phyloP scores from a whole-genome alignment of 2,888 invertebrate genomes.

The Synergus itoensis region DNA sequence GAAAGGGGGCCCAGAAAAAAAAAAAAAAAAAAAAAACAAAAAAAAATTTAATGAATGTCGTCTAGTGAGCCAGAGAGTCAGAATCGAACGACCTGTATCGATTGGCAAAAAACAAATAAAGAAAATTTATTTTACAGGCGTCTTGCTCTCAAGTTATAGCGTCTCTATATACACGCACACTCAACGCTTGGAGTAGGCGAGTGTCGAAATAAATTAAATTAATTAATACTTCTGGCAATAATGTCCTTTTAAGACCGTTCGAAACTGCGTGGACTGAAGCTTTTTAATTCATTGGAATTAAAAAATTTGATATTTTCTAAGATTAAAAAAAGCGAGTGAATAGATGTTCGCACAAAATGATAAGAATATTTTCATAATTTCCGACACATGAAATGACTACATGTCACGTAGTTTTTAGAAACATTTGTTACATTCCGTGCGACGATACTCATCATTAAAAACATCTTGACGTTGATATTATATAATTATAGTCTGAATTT shows the following conservation, averaged over 20 bases:
- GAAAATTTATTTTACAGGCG: constrained; percentile 5
- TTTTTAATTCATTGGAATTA: not conserved
- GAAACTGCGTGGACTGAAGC: constrained; percentile 50
- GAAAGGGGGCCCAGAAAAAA: too few species aligned
- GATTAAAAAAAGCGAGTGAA: not conserved
- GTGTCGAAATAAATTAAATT: constrained; percentile 65
- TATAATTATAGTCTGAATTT: not conserved
- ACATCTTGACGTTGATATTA: not conserved
- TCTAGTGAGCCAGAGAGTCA: not conserved
- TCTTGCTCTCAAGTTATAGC: constrained; percentile 6
- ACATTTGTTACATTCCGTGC: not conserved
- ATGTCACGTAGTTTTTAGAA: not conserved
- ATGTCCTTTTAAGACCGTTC: constrained; percentile 68
- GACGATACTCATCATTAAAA: not conserved
- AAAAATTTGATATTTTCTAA: not conserved
- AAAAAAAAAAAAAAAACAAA: not conserved
- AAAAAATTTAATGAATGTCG: not conserved
- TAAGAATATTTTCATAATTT: constrained; percentile 4
- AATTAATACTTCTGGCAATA: constrained; percentile 74
- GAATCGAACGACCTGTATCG: not conserved
- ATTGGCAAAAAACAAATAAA: not conserved
- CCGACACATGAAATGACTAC: not conserved
- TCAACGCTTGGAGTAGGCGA: constrained; percentile 50
- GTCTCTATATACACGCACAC: constrained; percentile 44
- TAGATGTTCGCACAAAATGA: not conserved